Base-by-base conservation (phyloP, 2,888 invertebrate genomes). In the Drosophila tanythrix region DNA sequence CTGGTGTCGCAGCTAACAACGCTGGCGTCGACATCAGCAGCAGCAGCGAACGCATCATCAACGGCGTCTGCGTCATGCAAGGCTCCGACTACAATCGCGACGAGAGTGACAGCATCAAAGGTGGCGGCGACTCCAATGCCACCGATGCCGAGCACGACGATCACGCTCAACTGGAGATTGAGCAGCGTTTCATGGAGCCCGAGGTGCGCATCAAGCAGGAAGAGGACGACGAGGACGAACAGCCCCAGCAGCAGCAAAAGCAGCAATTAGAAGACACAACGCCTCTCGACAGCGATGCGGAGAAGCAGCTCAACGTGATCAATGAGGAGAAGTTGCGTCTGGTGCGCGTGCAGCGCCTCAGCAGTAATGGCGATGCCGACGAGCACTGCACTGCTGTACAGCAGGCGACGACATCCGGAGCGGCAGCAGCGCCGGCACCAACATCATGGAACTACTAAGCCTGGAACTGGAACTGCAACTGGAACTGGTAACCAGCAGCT, bases 11-110 rank as follows among this genome's bases (percentile, higher is more conserved):
- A 3, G 74, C 63, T 3, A 93, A 11, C 25, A 27, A 3, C 13
- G 59, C 72, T 10, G 74, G 62, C 6, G 93, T 92, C 91, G 94
- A 92, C 90, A 94, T 93, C 76, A 74, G 62, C 50, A 83, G 83
- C 11, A 83, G 82, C 90, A 96, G 96, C 89, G 97, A 97, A 91
- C 97, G 97, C 33, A 98, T 98, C 90, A 98, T 98, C 87, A 98
- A 98, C 91, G 98, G 98, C 1, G 98, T 98, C 33, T 98, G 98
- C 92, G 98, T 98, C 8, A 97, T 98, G 97, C 95, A 96, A 69
- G 96, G 96, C 82, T 96, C 97, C 92, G 96, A 96, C 92, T 93
- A 94, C 53, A 93, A 93, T 13, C 93, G 95, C 31, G 86, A 83
- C 11, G 90, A 91, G 4, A 74, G 96, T 58, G 97, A 97, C 92